Evolutionary conservation across 2,888 invertebrate genomes (phyloP), one percentile per base, ranked within the genome.

Genomic region (Notodonta dromedarius): DNA sequence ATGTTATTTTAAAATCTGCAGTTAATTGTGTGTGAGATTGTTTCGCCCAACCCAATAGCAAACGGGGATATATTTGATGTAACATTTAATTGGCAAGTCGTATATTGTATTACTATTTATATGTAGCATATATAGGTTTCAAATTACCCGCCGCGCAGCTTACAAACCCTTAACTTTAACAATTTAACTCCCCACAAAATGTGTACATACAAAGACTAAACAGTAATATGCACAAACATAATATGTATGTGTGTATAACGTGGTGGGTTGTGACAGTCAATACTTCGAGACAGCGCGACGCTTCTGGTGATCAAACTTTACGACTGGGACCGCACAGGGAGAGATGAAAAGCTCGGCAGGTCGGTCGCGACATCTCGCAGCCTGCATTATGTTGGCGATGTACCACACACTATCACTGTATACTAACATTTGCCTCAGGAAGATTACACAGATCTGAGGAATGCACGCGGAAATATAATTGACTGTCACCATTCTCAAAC

Each of bases 311-410:
- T 97, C 85, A 94, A 94, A 86, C 95, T 98, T 80, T 97, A 95
- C 95, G 98, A 99, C 95, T 97, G 98, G 96, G 98, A 99, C 94
- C 96, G 96, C 84, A 96, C 97, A 78, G 97, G 96, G 86, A 96
- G 96, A 87, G 98, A 99, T 94, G 99, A 99, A 94, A 96, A 96
- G 81, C 96, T 99, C 82, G 99, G 99, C 95, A 98, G 98, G 97
- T 97, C 94, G 91, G 95, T 91, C 79, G 67, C 74, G 69, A 78
- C 72, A 61, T 67, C 12, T 39, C 13, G 54, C 54, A 39, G 14
- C 54, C 39, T 39, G 54, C 54, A 39, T 54, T 5, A 14, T 39
- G 54, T 39, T 39, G 39, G 32, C 16, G 53, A 53, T 53, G 6
- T 39, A 2, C n/a, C 40, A 44, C 16, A 44, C 56, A 24, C 14